Conservation (phyloP, 2,888 invertebrate genomes). For the Drosophila mimica region DNA sequence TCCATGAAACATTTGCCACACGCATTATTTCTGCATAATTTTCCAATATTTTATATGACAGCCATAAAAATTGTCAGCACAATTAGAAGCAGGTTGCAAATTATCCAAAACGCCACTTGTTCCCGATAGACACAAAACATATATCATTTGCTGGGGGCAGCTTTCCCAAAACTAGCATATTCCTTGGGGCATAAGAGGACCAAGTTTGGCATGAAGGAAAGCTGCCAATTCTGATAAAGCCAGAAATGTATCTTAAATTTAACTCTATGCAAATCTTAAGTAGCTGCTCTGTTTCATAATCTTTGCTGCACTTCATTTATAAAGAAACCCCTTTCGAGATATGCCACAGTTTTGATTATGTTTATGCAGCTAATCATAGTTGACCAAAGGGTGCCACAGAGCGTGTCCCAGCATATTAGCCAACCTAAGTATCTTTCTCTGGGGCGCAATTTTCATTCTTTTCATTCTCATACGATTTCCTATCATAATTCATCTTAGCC, state of each 20-base stretch:
- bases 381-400: constrained; percentile 60
- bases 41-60: constrained; percentile 65
- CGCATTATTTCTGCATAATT: constrained; percentile 75
- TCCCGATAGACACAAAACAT: constrained; percentile 22
- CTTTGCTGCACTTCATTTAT: constrained; percentile 22
- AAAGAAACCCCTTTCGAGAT: constrained; percentile 13
- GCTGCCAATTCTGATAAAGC: background rate
- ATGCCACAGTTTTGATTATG: constrained; percentile 40
- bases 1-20: constrained; percentile 35
- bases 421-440: constrained; percentile 38
- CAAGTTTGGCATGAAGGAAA: background rate
- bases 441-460: constrained; percentile 17
- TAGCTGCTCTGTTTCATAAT: background rate
- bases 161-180: background rate
- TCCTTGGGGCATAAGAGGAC: background rate
- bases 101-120: constrained; percentile 43
- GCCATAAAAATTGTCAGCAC: constrained; percentile 76
- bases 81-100: constrained; percentile 72
- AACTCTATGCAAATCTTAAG: background rate
- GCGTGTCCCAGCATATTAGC: constrained; percentile 70
- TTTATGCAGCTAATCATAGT: constrained; percentile 52
- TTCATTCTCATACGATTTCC: constrained; percentile 22
- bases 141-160: constrained; percentile 8
- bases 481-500: constrained; percentile 66
- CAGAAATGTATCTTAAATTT: background rate